phyloP scores from a whole-genome alignment of 2,797 vertebrate species.

The Danio albolineatus region DNA sequence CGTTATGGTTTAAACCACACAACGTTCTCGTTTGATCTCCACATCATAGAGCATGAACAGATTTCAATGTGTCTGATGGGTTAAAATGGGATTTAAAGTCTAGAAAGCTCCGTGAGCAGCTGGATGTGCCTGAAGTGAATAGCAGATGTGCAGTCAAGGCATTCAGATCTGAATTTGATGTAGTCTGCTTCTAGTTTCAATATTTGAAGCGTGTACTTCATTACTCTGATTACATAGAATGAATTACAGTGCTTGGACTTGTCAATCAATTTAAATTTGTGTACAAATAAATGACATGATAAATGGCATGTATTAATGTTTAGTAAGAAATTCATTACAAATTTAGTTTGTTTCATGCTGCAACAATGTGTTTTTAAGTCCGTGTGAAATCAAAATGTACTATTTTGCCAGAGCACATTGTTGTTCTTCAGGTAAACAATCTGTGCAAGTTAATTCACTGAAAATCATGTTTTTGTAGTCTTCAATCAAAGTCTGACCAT shows the following conservation, averaged over 20 bases:
- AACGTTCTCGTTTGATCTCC: conserved; percentile 30
- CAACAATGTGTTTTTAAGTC: background rate
- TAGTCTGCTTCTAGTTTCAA: background rate
- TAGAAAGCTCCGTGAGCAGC: background rate
- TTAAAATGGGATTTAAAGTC: conserved; percentile 12
- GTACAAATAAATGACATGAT: background rate
- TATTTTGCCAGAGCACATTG: too few species aligned
- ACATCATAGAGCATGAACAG: background rate
- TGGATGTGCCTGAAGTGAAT: conserved; percentile 8
- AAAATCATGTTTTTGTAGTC: too few species aligned
- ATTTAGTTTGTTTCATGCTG: background rate
- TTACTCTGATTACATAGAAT: background rate
- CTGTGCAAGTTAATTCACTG: too few species aligned
- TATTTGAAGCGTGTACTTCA: background rate
- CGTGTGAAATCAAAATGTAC: too few species aligned
- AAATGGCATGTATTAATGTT: background rate
- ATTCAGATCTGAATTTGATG: background rate
- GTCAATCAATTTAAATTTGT: background rate
- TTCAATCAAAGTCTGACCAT: too few species aligned
- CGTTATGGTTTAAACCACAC: conserved; percentile 2
- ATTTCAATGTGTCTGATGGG: background rate
- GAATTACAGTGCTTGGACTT: background rate
- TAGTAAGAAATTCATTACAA: background rate
- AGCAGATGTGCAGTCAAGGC: conserved; percentile 4
- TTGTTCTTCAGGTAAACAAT: too few species aligned